These are phyloP conservation scores for Meghimatium bilineatum DNA, from an alignment of 2,888 invertebrate species.

Conservation along the genomic window DNA sequence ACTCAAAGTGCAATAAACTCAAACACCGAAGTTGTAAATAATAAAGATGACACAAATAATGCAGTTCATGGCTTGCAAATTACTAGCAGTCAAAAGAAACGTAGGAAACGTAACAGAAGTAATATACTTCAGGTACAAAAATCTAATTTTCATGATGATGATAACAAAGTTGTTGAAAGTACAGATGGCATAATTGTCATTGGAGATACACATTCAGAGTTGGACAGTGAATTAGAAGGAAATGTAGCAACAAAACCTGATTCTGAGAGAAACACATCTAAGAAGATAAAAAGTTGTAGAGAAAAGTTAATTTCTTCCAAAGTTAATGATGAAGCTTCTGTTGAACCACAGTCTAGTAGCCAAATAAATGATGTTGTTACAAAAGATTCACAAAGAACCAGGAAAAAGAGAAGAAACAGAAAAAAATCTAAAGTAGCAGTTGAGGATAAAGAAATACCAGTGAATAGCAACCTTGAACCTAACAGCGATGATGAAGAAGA, in stretches of 20 bases:
- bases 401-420: slow-evolving; percentile 42
- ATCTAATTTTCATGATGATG: neutral
- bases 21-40: neutral
- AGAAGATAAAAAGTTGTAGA: neutral
- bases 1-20: neutral
- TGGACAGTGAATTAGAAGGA: neutral
- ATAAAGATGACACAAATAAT: neutral
- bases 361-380: neutral
- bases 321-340: neutral
- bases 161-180: neutral
- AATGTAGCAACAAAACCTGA: neutral
- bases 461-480: slow-evolving; percentile 16
- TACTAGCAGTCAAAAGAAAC: neutral
- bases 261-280: neutral
- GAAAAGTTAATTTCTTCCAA: neutral
- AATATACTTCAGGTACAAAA: neutral
- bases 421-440: neutral
- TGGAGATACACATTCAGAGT: neutral
- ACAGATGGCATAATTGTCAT: neutral
- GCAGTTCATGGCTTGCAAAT: neutral
- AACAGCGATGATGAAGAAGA: slow-evolving; percentile 5
- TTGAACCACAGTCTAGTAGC: neutral
- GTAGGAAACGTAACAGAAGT: neutral
- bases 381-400: neutral
- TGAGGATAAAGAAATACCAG: neutral